phyloP scores from a whole-genome alignment of 2,888 invertebrate genomes.

The Notodonta ziczac region DNA sequence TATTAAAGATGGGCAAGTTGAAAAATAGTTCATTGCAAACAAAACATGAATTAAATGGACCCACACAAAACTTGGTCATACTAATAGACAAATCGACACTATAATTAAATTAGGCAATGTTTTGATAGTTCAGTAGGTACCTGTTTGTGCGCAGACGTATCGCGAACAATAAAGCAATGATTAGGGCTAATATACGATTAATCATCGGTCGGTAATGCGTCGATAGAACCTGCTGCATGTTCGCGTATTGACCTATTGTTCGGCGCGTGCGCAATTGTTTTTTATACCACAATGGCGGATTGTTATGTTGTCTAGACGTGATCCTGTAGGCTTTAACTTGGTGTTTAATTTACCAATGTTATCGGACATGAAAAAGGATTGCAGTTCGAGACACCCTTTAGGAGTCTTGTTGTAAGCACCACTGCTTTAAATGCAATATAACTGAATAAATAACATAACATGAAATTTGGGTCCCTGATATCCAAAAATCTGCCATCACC shows the following conservation, averaged over 20 bases:
- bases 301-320: conserved; percentile 26
- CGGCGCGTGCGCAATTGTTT: conserved; percentile 11
- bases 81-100: no score
- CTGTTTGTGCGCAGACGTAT: background rate
- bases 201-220: conserved; percentile 24
- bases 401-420: no score
- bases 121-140: background rate
- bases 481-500: no score
- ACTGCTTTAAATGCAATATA: no score
- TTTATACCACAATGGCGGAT: conserved; percentile 29
- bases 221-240: conserved; percentile 18
- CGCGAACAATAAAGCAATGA: background rate
- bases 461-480: no score
- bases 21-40: no score
- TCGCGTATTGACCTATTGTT: conserved; percentile 36
- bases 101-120: background rate
- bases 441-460: no score
- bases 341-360: background rate
- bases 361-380: background rate
- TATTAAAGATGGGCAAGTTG: no score
- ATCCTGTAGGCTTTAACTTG: conserved; percentile 7
- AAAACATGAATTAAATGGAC: no score
- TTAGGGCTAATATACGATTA: conserved; percentile 8
- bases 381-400: no score
- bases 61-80: no score